Evolutionary conservation across 2,888 invertebrate species (phyloP).

Genomic region (Branchinecta sandiegonensis): DNA sequence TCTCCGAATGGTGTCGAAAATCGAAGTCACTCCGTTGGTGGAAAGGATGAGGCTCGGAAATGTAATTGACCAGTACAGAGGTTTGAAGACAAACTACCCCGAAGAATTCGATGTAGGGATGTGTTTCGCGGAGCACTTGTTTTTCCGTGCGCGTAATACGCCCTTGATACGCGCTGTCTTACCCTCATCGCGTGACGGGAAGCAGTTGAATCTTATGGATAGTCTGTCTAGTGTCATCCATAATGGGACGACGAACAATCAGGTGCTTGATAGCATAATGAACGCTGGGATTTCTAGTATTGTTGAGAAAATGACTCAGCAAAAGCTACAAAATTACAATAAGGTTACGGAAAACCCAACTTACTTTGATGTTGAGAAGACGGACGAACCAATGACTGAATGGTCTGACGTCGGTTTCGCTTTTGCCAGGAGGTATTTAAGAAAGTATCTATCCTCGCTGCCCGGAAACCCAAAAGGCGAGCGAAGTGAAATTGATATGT

Average conservation of each 20-base stretch:
- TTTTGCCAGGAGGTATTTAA: conserved; percentile 7
- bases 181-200: background rate
- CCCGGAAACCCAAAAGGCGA: background rate
- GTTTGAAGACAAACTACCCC: conserved; percentile 8
- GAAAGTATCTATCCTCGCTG: conserved; percentile 4
- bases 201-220: background rate
- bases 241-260: background rate
- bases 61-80: background rate
- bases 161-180: background rate
- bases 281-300: conserved; percentile 5
- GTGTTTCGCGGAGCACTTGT: conserved; percentile 9
- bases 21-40: background rate
- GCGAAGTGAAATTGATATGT: background rate
- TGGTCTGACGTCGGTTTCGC: conserved; percentile 13
- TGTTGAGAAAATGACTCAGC: background rate
- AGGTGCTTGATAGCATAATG: conserved; percentile 1
- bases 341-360: background rate
- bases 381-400: background rate
- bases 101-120: conserved; percentile 9
- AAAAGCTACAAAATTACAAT: background rate
- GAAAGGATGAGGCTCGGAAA: conserved; percentile 8
- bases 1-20: background rate
- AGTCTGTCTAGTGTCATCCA: background rate
- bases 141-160: background rate
- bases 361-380: background rate